phyloP scores from a whole-genome alignment of 2,888 invertebrate genomes.

The Drosophila suboccidentalis region DNA sequence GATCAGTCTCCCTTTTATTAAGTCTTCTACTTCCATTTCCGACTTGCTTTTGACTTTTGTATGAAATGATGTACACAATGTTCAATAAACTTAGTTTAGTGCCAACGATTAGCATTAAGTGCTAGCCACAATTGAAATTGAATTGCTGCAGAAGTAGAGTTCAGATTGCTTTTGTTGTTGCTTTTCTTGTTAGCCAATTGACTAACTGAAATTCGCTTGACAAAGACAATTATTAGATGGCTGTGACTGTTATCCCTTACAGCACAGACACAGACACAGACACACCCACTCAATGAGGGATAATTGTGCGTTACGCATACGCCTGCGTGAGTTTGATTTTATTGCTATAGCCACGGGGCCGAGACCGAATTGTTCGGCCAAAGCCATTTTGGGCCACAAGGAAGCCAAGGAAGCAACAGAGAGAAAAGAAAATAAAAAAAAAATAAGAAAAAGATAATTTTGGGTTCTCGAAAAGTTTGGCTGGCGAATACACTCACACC shows the following conservation, averaged over 20 bases:
- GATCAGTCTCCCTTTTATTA: not conserved
- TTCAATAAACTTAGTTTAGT: conserved; percentile 24
- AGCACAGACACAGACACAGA: conserved; percentile 5
- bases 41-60: not conserved
- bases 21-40: not conserved
- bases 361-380: conserved; percentile 68
- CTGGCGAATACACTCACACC: conserved; percentile 1
- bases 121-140: conserved; percentile 42
- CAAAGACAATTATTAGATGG: conserved; percentile 74
- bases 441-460: conserved; percentile 42
- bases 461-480: conserved; percentile 54
- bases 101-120: conserved; percentile 42
- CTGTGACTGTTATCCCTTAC: conserved; percentile 55
- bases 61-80: conserved; percentile 6
- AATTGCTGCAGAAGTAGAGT: conserved; percentile 32
- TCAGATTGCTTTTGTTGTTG: conserved; percentile 19
- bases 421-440: conserved; percentile 14
- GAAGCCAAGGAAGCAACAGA: conserved; percentile 59
- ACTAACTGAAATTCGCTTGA: conserved; percentile 44
- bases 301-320: conserved; percentile 79
- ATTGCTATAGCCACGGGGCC: conserved; percentile 58
- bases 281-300: conserved; percentile 73
- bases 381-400: conserved; percentile 49
- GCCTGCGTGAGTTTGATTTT: conserved; percentile 71
- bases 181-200: conserved; percentile 16